Evolutionary conservation across 1,140 invertebrate genomes (phyloP).

Genomic region (Ceratoteleas bidentatus): DNA sequence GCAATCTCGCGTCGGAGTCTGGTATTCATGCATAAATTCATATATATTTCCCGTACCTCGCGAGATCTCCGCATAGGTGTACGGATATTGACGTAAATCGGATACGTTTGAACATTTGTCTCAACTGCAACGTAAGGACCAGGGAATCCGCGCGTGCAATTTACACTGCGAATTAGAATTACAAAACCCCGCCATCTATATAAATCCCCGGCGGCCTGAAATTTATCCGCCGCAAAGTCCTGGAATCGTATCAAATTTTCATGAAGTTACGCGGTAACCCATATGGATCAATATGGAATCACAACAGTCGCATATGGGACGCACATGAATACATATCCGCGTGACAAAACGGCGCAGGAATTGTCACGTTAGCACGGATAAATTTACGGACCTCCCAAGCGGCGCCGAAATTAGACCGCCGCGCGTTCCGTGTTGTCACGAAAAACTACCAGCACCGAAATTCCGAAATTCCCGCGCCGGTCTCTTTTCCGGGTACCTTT

Average conservation of each 20-base stretch:
- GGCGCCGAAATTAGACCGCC: too few species aligned
- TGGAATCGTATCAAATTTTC: constrained; percentile 36
- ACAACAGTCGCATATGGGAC: constrained; percentile 22
- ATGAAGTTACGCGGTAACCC: constrained; percentile 25
- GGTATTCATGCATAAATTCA: constrained; percentile 29
- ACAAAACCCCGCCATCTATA: constrained; percentile 24
- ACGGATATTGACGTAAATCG: constrained; percentile 28
- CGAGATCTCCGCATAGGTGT: background rate
- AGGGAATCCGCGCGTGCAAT: constrained; percentile 7
- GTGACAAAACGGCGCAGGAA: constrained; percentile 22
- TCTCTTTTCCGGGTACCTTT: background rate
- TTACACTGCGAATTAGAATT: constrained; percentile 15
- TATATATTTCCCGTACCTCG: constrained; percentile 12
- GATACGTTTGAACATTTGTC: constrained; percentile 23
- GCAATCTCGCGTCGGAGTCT: background rate
- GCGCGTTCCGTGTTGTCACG: too few species aligned
- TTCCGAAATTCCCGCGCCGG: background rate
- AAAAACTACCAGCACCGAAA: too few species aligned
- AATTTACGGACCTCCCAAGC: constrained; percentile 35
- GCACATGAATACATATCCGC: constrained; percentile 8
- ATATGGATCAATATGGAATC: constrained; percentile 37
- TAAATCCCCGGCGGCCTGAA: constrained; percentile 9
- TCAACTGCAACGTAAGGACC: constrained; percentile 19
- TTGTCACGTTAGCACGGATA: constrained; percentile 23
- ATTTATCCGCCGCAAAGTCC: constrained; percentile 15